Conservation (phyloP, 2,797 vertebrate genomes). For the Anomalospiza imberbis region DNA sequence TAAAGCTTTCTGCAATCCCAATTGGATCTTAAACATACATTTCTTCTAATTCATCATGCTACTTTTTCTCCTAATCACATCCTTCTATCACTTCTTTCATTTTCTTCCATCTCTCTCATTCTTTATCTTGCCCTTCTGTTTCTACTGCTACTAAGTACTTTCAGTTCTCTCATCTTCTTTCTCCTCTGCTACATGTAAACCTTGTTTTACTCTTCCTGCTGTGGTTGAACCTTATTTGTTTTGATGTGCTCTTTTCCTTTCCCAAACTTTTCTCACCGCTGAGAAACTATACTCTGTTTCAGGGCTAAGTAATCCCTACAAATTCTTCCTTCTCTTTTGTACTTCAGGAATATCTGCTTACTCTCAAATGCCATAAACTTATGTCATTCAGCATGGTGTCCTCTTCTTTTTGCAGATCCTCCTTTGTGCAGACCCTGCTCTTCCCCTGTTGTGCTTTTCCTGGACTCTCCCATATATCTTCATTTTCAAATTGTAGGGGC, state of each 20-base stretch:
- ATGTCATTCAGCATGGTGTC: neutral
- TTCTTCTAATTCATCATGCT: neutral
- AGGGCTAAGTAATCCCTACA: neutral
- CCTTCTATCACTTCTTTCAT: neutral
- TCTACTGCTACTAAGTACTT: neutral
- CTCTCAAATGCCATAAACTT: neutral
- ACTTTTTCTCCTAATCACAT: neutral
- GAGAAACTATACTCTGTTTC: neutral
- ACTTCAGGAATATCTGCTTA: neutral
- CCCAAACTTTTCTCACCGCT: neutral
- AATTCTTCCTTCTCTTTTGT: neutral
- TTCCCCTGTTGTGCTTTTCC: neutral
- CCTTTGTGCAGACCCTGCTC: neutral
- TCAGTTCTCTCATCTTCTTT: neutral
- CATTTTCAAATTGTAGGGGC: neutral
- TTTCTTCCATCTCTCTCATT: neutral
- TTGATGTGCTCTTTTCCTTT: neutral
- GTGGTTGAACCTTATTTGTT: neutral
- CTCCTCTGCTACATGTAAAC: neutral
- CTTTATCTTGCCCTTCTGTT: neutral
- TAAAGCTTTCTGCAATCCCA: neutral
- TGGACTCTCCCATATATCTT: neutral
- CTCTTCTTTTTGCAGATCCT: neutral
- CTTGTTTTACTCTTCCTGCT: neutral
- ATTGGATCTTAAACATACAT: neutral